phyloP scores from a whole-genome alignment of 2,113 vertebrate genomes.

The Bos taurus region DNA sequence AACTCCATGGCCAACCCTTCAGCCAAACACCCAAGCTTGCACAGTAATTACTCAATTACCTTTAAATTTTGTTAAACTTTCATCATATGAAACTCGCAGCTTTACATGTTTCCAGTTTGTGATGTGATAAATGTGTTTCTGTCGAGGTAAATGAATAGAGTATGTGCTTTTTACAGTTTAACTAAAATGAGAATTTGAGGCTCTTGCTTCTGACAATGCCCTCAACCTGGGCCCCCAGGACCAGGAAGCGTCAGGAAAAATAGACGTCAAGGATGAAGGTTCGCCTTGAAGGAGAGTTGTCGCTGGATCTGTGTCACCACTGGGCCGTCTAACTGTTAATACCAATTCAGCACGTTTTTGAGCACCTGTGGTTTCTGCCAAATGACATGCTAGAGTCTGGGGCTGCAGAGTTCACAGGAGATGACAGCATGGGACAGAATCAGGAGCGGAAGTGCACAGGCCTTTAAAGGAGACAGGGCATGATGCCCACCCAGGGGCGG shows the following conservation, averaged over 20 bases:
- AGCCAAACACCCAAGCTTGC: neutral
- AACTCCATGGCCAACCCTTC: neutral
- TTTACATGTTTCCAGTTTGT: neutral
- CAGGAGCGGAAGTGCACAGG: no score
- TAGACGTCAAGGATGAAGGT: neutral
- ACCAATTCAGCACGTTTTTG: no score
- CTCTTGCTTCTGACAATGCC: neutral
- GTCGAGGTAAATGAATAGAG: neutral
- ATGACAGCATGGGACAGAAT: neutral
- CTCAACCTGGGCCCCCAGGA: neutral
- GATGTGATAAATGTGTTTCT: neutral
- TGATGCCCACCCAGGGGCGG: neutral
- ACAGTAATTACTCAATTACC: accelerated
- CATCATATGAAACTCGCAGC: neutral
- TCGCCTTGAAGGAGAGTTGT: neutral
- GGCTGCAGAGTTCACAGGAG: neutral
- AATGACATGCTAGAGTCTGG: neutral
- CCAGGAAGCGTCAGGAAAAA: neutral
- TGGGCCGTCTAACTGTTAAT: accelerated
- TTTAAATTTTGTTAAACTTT: neutral
- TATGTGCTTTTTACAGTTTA: neutral
- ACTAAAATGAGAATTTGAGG: neutral
- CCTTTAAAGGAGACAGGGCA: no score
- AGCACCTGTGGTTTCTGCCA: neutral
- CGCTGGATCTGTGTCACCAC: accelerated